Evolutionary conservation across 2,113 vertebrate genomes (phyloP).

Genomic region (Eulemur rufifrons): DNA sequence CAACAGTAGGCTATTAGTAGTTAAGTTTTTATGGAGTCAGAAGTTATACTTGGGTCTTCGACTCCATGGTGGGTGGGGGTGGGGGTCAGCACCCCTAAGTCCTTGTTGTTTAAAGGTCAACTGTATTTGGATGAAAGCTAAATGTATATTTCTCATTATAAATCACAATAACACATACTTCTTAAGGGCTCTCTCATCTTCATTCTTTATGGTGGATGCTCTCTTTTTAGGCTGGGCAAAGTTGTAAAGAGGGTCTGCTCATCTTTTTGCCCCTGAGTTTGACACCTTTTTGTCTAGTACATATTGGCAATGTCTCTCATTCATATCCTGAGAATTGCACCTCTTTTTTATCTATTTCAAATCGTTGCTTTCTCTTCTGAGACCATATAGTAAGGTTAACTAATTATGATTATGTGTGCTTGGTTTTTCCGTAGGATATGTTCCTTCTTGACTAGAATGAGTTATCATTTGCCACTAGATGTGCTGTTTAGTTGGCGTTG

Average conservation of each 20-base stretch:
- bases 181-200: background rate
- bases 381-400: background rate
- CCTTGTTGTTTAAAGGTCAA: background rate
- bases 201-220: fast-evolving
- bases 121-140: background rate
- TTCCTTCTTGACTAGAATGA: background rate
- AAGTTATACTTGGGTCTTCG: background rate
- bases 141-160: background rate
- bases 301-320: background rate
- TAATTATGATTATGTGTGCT: background rate
- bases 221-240: background rate
- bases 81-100: too few species aligned
- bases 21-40: too few species aligned
- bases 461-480: background rate
- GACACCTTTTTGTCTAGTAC: background rate
- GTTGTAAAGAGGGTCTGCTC: background rate
- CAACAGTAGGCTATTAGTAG: background rate
- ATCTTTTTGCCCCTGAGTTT: background rate
- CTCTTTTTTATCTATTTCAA: background rate
- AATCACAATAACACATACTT: background rate
- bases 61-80: too few species aligned
- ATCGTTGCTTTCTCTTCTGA: background rate
- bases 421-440: background rate
- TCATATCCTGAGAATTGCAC: background rate
- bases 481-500: background rate